These are phyloP conservation scores for Artibeus jamaicensis DNA, from an alignment of 2,797 vertebrate genomes.

Conservation along the genomic window DNA sequence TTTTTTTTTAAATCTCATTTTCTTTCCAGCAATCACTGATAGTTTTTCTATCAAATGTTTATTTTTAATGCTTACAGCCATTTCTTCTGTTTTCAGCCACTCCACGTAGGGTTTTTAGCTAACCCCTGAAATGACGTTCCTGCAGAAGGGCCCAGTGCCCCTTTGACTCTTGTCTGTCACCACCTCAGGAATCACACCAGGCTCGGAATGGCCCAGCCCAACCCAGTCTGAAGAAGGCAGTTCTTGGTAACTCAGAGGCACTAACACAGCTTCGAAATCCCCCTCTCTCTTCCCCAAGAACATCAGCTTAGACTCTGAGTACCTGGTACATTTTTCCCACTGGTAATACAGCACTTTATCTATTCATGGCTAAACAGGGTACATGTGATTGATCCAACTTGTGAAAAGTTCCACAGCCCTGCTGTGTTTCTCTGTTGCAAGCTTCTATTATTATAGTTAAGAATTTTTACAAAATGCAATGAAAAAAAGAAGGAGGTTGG, in stretches of 20 bases:
- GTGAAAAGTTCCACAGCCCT: neutral
- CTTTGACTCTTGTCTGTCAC: neutral
- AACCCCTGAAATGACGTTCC: neutral
- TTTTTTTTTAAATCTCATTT: neutral
- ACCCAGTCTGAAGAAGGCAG: neutral
- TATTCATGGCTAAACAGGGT: neutral
- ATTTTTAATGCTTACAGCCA: neutral
- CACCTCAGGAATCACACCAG: neutral
- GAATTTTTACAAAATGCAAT: slow-evolving; percentile 10
- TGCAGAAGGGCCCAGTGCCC: neutral
- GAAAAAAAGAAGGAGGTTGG: neutral
- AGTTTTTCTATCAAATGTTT: neutral
- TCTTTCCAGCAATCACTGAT: neutral
- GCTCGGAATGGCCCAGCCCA: neutral
- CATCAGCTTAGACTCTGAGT: neutral
- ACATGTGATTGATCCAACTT: neutral
- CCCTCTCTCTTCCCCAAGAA: neutral
- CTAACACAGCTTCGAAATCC: neutral
- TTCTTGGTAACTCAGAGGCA: neutral
- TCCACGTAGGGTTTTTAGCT: neutral
- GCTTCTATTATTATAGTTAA: neutral
- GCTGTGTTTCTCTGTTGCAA: neutral
- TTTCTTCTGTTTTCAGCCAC: neutral
- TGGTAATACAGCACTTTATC: neutral
- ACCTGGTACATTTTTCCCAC: neutral